These are phyloP conservation scores for Pollenia angustigena DNA, from an alignment of 2,888 invertebrate genomes.

Conservation along the genomic window DNA sequence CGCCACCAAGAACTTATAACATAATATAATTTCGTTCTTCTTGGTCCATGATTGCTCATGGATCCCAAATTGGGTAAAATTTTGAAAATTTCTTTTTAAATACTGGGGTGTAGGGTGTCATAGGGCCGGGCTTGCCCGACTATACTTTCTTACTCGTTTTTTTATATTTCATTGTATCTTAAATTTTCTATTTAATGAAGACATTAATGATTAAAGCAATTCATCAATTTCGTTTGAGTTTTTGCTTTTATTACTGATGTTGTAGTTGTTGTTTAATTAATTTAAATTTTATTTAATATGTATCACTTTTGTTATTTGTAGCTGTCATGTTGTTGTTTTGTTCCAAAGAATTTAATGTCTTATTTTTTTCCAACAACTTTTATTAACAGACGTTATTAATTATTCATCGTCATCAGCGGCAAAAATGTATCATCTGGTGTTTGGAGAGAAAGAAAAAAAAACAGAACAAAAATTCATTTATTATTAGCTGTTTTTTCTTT, in stretches of 20 bases:
- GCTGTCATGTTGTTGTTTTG: constrained; percentile 13
- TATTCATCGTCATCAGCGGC: constrained; percentile 53
- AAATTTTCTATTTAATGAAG: constrained; percentile 62
- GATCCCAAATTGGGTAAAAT: no score
- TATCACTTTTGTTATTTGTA: constrained; percentile 23
- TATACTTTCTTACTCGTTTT: neutral
- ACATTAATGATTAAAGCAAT: constrained; percentile 69
- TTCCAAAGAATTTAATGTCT: constrained; percentile 54
- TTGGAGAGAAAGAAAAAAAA: neutral
- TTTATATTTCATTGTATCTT: constrained; percentile 23
- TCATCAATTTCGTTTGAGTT: constrained; percentile 67
- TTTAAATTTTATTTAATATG: constrained; percentile 67
- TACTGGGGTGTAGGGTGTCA: no score
- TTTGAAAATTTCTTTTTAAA: no score
- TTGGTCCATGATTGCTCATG: no score
- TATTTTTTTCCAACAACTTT: constrained; percentile 11
- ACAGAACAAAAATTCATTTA: constrained; percentile 40
- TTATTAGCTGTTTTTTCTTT: constrained; percentile 22
- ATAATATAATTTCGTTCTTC: no score
- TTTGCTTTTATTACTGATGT: constrained; percentile 27
- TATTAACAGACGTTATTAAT: constrained; percentile 42
- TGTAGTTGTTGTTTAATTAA: constrained; percentile 66
- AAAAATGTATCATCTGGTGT: constrained; percentile 55
- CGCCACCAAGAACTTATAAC: no score
- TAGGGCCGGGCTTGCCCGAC: no score